Conservation (phyloP, 2,797 vertebrate genomes). For the Tolypeutes matacus region DNA sequence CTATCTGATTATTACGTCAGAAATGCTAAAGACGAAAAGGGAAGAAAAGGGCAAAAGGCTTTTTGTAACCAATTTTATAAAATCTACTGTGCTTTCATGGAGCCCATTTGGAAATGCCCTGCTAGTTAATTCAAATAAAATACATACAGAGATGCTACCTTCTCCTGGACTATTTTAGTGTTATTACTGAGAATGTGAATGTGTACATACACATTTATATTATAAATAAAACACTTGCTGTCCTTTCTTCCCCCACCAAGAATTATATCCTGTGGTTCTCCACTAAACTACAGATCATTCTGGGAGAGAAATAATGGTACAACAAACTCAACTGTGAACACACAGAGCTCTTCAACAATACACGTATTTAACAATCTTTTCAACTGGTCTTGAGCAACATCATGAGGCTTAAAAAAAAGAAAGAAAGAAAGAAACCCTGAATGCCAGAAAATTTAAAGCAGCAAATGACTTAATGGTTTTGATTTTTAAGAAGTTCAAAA, state of each 20-base stretch:
- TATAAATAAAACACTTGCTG: slow-evolving; percentile 78
- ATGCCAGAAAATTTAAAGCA: slow-evolving; percentile 80
- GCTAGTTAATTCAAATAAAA: slow-evolving; percentile 79
- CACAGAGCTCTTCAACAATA: slow-evolving; percentile 77
- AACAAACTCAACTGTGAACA: slow-evolving; percentile 65
- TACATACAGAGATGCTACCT: slow-evolving; percentile 53
- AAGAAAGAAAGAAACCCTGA: slow-evolving; percentile 53
- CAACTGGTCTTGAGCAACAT: slow-evolving; percentile 81
- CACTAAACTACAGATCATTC: slow-evolving; percentile 75
- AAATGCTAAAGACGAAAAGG: slow-evolving; percentile 83
- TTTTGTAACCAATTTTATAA: slow-evolving; percentile 83
- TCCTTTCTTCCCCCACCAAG: slow-evolving; percentile 60
- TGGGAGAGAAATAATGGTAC: slow-evolving; percentile 81
- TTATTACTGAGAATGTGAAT: slow-evolving; percentile 73
- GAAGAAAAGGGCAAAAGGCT: slow-evolving; percentile 82
- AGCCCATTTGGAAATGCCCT: slow-evolving; percentile 77
- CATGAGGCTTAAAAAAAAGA: slow-evolving; percentile 79
- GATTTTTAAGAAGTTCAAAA: slow-evolving; percentile 86
- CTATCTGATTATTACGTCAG: slow-evolving; percentile 83
- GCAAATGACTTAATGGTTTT: slow-evolving; percentile 80
- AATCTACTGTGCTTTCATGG: slow-evolving; percentile 79
- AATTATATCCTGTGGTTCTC: slow-evolving; percentile 68
- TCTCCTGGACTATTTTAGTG: slow-evolving; percentile 67
- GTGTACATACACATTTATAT: slow-evolving; percentile 68
- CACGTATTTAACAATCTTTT: slow-evolving; percentile 83